These are phyloP conservation scores for Seladonia tumulorum DNA, from an alignment of 2,888 invertebrate genomes.

Conservation along the genomic window DNA sequence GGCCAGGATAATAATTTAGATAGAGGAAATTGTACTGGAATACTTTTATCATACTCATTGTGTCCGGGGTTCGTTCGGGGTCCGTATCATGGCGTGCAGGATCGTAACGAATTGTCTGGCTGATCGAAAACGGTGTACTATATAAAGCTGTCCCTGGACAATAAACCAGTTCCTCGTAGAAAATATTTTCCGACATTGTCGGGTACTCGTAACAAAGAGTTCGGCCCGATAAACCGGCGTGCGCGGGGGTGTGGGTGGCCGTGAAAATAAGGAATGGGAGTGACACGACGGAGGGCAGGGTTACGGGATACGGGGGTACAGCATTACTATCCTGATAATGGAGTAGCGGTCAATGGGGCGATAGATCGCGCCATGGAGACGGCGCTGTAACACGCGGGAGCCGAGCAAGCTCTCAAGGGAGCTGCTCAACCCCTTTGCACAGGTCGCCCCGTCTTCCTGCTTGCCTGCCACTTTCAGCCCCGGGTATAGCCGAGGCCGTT, in stretches of 20 bases:
- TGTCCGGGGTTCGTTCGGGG: background rate
- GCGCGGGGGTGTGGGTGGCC: slow-evolving; percentile 57
- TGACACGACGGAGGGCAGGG: slow-evolving; percentile 61
- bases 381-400: slow-evolving; percentile 70
- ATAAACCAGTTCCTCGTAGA: slow-evolving; percentile 20
- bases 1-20: background rate
- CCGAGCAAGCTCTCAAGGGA: slow-evolving; percentile 73
- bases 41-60: slow-evolving; percentile 5
- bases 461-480: slow-evolving; percentile 60
- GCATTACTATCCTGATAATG: slow-evolving; percentile 80
- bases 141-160: background rate
- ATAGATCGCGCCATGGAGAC: slow-evolving; percentile 76
- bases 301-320: slow-evolving; percentile 73
- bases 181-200: slow-evolving; percentile 34
- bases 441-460: slow-evolving; percentile 14
- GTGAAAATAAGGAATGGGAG: slow-evolving; percentile 42
- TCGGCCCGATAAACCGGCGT: slow-evolving; percentile 73
- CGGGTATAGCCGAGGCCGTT: slow-evolving; percentile 39
- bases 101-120: slow-evolving; percentile 25
- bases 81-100: background rate
- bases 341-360: slow-evolving; percentile 81
- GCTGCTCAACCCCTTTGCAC: slow-evolving; percentile 53
- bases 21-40: background rate
- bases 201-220: slow-evolving; percentile 45
- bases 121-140: slow-evolving; percentile 14